These are phyloP conservation scores for Ptilorrhoa leucosticta DNA, from an alignment of 2,113 vertebrate genomes.

Conservation along the genomic window DNA sequence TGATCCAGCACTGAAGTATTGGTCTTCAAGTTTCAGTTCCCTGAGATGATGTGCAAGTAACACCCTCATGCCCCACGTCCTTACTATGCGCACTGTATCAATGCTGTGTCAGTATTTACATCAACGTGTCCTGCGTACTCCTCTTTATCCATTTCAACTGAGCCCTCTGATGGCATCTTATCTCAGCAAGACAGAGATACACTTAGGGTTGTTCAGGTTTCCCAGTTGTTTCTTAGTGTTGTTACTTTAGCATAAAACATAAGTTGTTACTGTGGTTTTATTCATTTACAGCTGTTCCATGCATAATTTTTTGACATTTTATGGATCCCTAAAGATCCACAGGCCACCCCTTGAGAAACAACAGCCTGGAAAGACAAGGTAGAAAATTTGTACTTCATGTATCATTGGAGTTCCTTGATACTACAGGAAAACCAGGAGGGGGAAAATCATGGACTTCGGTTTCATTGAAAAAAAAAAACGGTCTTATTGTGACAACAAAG, in stretches of 20 bases:
- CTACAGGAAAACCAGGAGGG: not conserved
- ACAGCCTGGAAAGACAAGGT: not conserved
- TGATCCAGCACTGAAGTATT: not conserved
- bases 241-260: not conserved
- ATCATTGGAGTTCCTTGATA: not conserved
- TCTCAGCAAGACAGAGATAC: not conserved
- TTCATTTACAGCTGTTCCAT: not conserved
- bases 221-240: not conserved
- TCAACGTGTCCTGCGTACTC: accelerated
- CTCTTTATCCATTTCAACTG: not conserved
- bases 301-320: not conserved
- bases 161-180: not conserved
- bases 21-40: not conserved
- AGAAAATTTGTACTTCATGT: not conserved
- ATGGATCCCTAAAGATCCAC: not conserved
- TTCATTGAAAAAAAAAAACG: not conserved
- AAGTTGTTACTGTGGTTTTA: not conserved
- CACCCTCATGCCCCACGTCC: accelerated
- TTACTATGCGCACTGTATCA: not conserved
- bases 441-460: not conserved
- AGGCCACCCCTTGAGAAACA: not conserved
- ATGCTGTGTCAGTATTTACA: not conserved
- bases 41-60: not conserved
- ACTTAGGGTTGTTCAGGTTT: not conserved
- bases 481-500: not conserved